Base-by-base conservation (phyloP, 2,113 vertebrate species). In the Murina feae region DNA sequence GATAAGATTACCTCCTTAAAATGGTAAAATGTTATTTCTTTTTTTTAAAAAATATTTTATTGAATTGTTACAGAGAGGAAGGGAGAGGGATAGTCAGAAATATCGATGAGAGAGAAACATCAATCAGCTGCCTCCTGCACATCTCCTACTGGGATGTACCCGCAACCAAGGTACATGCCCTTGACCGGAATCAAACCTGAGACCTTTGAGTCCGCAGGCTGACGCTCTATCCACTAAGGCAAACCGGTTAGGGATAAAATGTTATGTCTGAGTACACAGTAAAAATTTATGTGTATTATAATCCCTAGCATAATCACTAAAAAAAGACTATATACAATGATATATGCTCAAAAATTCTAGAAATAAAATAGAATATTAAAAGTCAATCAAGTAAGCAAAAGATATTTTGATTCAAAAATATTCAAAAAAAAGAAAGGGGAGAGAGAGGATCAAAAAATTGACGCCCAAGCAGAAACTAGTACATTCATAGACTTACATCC, bases 11-110 rank as follows among this genome's bases (percentile, higher is more conserved):
- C 20, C 37, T 87, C 71, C 69, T 87, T 83, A 37, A 87, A 86
- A 69, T 71, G 49, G 37, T 66, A 86, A 81, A 75, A 90, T 85
- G 58, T 25, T 60, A 39, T 87, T 95, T 95, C 65, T n/a, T n/a
- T n/a, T n/a, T n/a, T n/a, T n/a, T n/a, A n/a, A n/a, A n/a, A n/a
- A n/a, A n/a, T n/a, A n/a, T n/a, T n/a, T n/a, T n/a, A n/a, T n/a
- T n/a, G n/a, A n/a, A n/a, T n/a, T n/a, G n/a, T n/a, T n/a, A n/a
- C n/a, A n/a, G n/a, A n/a, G n/a, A n/a, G n/a, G n/a, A n/a, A n/a
- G n/a, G n/a, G n/a, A n/a, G n/a, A n/a, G n/a, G n/a, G n/a, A n/a
- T n/a, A n/a, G n/a, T n/a, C n/a, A n/a, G n/a, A n/a, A n/a, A n/a
- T n/a, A n/a, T n/a, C n/a, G n/a, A n/a, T n/a, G n/a, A n/a, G n/a